These are phyloP conservation scores for Bufo gargarizans DNA, from an alignment of 2,113 vertebrate species.

Conservation along the genomic window DNA sequence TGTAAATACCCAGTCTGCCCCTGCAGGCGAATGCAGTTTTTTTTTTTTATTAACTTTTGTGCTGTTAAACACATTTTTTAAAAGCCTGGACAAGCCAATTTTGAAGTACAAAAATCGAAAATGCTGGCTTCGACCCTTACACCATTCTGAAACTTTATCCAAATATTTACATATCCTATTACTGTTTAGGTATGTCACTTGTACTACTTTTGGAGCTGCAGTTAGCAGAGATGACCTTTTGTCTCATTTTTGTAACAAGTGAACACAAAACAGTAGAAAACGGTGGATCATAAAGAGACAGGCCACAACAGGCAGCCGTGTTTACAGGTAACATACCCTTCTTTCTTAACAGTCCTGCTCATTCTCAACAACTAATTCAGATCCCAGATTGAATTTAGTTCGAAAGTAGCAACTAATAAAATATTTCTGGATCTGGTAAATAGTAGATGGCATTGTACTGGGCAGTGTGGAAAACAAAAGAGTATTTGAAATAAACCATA, in stretches of 20 bases:
- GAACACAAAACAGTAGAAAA: constrained; percentile 13
- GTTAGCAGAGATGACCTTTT: constrained; percentile 20
- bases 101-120: not conserved
- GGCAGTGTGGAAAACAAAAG: not conserved
- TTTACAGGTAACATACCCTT: constrained; percentile 39
- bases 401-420: not conserved
- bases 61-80: too few species aligned
- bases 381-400: not conserved
- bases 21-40: too few species aligned
- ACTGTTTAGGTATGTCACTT: constrained; percentile 83
- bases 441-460: not conserved
- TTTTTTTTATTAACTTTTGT: too few species aligned
- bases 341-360: not conserved
- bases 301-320: constrained; percentile 16
- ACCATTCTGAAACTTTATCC: constrained; percentile 74
- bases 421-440: not conserved
- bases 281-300: not conserved
- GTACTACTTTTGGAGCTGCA: not conserved
- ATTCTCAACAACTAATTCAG: not conserved
- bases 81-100: too few species aligned
- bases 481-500: too few species aligned
- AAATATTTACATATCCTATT: constrained; percentile 95
- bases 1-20: too few species aligned
- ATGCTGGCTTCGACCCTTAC: constrained; percentile 60
- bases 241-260: constrained; percentile 43